A percentile compares a stretch with the other conserved stretches of the same genome.
Conservation (phyloP, 2,113 vertebrate species). For the Nibea coibor region DNA sequence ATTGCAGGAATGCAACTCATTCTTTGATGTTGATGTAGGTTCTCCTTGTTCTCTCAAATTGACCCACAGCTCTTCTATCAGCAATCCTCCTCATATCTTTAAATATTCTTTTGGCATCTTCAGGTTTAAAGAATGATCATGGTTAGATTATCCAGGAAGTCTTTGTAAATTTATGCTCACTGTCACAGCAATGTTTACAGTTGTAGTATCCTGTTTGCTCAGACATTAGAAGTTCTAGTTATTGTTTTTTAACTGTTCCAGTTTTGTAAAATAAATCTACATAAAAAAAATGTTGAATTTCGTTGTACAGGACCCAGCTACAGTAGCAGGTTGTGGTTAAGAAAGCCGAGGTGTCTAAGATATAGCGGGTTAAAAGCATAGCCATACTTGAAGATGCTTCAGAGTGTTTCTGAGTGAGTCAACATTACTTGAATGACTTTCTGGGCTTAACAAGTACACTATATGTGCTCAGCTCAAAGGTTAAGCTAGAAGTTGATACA, state of each 20-base stretch:
- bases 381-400: constrained; percentile 98
- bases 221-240: constrained; percentile 71
- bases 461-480: constrained; percentile 86
- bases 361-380: constrained; percentile 90
- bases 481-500: constrained; percentile 90
- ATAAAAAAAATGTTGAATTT: constrained; percentile 79
- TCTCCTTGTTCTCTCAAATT: constrained; percentile 65
- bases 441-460: constrained; percentile 89
- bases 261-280: constrained; percentile 71
- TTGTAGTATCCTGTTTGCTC: constrained; percentile 83
- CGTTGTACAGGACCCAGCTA: constrained; percentile 90
- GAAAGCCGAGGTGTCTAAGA: constrained; percentile 83
- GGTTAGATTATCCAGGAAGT: constrained; percentile 64
- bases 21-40: constrained; percentile 67
- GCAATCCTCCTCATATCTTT: constrained; percentile 51
- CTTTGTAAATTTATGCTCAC: constrained; percentile 71
- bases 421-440: constrained; percentile 98
- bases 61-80: constrained; percentile 59
- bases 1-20: constrained; percentile 73
- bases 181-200: constrained; percentile 66
- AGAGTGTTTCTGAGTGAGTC: constrained; percentile 88
- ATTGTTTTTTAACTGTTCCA: constrained; percentile 62
- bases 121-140: constrained; percentile 50
- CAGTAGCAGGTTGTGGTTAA: constrained; percentile 86
- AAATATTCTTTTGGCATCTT: constrained; percentile 36